Evolutionary conservation across 1,140 invertebrate species (phyloP).

Genomic region (Hesperophylax magnus): DNA sequence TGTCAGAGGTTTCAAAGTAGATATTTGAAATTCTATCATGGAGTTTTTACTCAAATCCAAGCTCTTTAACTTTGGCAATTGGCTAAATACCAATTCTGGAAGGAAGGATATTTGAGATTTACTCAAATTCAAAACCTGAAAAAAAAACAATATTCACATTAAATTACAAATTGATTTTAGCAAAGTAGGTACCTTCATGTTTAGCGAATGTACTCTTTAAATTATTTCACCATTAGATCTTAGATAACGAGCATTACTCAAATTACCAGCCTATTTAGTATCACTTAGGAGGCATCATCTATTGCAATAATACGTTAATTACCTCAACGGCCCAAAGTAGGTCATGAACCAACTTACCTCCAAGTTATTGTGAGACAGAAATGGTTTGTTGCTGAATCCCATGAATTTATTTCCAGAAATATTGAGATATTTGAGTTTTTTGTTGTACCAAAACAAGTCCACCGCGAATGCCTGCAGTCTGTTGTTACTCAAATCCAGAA

Average conservation of each 20-base stretch:
- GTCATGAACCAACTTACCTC: slow-evolving; percentile 42
- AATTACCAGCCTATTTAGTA: background rate
- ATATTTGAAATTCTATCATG: slow-evolving; percentile 63
- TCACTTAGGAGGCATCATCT: background rate
- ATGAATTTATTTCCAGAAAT: slow-evolving; percentile 68
- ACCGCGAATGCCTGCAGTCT: slow-evolving; percentile 62
- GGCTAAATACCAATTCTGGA: slow-evolving; percentile 63
- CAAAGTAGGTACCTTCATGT: no score
- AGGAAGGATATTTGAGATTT: slow-evolving; percentile 68
- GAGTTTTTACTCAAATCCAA: slow-evolving; percentile 70
- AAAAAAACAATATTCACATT: slow-evolving; percentile 44
- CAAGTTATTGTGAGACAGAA: slow-evolving; percentile 65
- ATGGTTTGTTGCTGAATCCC: slow-evolving; percentile 64
- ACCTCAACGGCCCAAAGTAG: background rate
- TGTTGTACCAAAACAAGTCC: slow-evolving; percentile 67
- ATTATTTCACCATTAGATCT: no score
- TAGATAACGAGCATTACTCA: no score
- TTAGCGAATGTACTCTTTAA: no score
- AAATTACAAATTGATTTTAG: no score
- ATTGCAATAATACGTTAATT: background rate
- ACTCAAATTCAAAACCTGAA: slow-evolving; percentile 70
- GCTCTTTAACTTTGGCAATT: slow-evolving; percentile 67
- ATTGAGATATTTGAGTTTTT: slow-evolving; percentile 62
- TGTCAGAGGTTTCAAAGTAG: slow-evolving; percentile 63
- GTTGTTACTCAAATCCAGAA: slow-evolving; percentile 65